These are phyloP conservation scores for Sphaerophoria taeniata DNA, from an alignment of 2,888 invertebrate genomes.

Conservation along the genomic window DNA sequence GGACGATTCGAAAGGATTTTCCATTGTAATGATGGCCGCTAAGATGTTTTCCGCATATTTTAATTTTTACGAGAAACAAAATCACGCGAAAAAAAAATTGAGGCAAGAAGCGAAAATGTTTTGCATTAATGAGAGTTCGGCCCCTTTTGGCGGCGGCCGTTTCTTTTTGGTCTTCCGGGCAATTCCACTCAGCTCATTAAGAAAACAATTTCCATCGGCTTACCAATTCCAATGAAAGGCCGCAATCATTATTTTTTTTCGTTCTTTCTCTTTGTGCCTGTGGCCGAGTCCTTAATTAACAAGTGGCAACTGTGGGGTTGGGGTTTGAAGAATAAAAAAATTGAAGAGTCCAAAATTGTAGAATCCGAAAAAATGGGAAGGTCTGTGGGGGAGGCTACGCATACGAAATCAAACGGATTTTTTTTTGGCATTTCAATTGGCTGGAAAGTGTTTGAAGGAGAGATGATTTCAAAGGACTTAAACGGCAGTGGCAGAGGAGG, in stretches of 20 bases:
- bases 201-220: slow-evolving; percentile 75
- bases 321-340: background rate
- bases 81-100: background rate
- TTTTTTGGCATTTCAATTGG: slow-evolving; percentile 40
- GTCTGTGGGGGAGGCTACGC: slow-evolving; percentile 46
- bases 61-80: slow-evolving; percentile 50
- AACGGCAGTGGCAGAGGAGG: background rate
- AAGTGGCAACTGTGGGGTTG: slow-evolving; percentile 42
- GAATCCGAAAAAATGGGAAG: slow-evolving; percentile 6
- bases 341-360: slow-evolving; percentile 38
- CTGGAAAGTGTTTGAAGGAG: slow-evolving; percentile 19
- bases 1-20: slow-evolving; percentile 48
- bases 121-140: slow-evolving; percentile 71
- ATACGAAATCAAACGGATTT: slow-evolving; percentile 59
- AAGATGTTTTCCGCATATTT: slow-evolving; percentile 70
- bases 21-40: slow-evolving; percentile 48
- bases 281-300: slow-evolving; percentile 71
- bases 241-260: slow-evolving; percentile 51
- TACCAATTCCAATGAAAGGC: slow-evolving; percentile 66
- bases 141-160: slow-evolving; percentile 16
- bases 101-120: slow-evolving; percentile 51
- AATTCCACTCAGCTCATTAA: slow-evolving; percentile 75
- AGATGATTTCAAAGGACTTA: slow-evolving; percentile 11
- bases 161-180: slow-evolving; percentile 45
- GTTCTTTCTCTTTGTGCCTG: slow-evolving; percentile 27